phyloP scores from a whole-genome alignment of 2,113 vertebrate species.

The Gracilinanus agilis region DNA sequence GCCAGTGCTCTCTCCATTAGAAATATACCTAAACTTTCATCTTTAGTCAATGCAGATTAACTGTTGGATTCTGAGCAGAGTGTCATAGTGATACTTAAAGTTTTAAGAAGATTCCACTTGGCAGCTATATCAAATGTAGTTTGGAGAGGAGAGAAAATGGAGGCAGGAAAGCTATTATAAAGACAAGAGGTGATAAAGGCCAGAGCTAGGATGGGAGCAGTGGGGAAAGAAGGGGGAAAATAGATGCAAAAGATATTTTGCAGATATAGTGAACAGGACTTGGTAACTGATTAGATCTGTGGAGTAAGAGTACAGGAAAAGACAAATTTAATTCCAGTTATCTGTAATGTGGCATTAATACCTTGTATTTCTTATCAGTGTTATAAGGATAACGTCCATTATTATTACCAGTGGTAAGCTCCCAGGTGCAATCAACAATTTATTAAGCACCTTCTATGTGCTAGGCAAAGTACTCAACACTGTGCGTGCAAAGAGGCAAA shows the following conservation, averaged over 20 bases:
- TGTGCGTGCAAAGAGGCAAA: neutral
- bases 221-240: neutral
- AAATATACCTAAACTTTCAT: neutral
- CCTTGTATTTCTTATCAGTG: neutral
- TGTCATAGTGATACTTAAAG: neutral
- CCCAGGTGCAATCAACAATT: neutral
- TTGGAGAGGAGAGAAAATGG: neutral
- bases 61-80: neutral
- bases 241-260: neutral
- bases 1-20: neutral
- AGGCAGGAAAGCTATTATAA: neutral
- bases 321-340: neutral
- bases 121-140: neutral
- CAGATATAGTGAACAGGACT: neutral
- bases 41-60: neutral
- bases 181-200: neutral
- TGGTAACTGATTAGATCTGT: neutral
- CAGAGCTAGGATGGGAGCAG: neutral
- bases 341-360: neutral
- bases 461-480: neutral
- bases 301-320: neutral
- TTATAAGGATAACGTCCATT: neutral
- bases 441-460: neutral
- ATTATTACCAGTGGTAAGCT: neutral
- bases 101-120: neutral